Conservation (phyloP, 2,113 vertebrate species). For the Salminus brasiliensis region DNA sequence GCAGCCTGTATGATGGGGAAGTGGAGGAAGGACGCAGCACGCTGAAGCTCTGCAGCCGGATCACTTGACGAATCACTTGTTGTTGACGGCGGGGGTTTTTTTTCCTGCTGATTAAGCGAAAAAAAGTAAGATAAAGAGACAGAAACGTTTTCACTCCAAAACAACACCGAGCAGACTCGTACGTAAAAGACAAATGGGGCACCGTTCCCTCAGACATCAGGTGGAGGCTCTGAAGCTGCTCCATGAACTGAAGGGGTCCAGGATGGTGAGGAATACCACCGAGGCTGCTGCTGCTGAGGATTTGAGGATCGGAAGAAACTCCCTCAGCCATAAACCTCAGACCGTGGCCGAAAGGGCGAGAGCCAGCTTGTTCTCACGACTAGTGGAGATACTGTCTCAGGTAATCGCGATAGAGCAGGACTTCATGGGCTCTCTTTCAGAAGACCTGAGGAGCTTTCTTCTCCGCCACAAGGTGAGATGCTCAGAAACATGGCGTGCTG, state of each 20-base stretch:
- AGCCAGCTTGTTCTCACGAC: conserved; percentile 28
- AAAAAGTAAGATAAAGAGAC: not conserved
- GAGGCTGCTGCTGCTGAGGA: not conserved
- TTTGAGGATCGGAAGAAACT: not conserved
- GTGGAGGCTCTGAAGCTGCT: conserved; percentile 28
- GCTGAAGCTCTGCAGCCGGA: not conserved
- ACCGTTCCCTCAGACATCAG: not conserved
- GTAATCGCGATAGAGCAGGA: conserved; percentile 48
- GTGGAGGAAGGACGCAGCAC: not conserved
- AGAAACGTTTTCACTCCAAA: not conserved
- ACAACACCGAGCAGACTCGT: too few species aligned
- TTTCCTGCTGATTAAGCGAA: not conserved
- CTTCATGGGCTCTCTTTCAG: not conserved
- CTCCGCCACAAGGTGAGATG: conserved; percentile 50
- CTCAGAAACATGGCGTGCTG: too few species aligned
- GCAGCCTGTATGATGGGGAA: not conserved
- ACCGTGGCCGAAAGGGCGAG: conserved; percentile 42
- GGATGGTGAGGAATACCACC: not conserved
- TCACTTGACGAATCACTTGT: too few species aligned
- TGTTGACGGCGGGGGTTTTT: not conserved
- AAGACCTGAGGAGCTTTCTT: conserved; percentile 21
- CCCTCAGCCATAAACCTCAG: not conserved
- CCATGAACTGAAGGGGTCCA: not conserved
- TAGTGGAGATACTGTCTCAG: conserved; percentile 36
- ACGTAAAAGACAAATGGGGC: not conserved